Conservation (phyloP, 1,140 invertebrate species). For the Zeugodacus cucurbitae region DNA sequence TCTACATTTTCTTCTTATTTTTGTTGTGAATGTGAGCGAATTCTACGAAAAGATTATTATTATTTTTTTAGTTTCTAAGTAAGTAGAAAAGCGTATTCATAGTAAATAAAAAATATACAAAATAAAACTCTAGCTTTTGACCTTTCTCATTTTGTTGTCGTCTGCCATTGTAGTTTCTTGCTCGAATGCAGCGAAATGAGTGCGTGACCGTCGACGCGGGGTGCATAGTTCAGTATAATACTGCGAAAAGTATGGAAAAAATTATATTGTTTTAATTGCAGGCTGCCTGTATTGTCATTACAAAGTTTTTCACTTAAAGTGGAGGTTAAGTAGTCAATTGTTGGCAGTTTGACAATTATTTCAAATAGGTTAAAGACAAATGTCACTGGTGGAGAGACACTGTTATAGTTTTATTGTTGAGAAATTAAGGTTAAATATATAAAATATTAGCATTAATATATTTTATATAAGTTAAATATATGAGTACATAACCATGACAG, state of each 20-base stretch:
- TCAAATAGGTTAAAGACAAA: too few relatives aligned
- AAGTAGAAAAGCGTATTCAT: not conserved
- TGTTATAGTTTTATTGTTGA: too few relatives aligned
- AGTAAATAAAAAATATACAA: not conserved
- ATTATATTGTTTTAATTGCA: not conserved
- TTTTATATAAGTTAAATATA: too few relatives aligned
- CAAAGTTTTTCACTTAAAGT: not conserved
- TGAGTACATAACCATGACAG: too few relatives aligned
- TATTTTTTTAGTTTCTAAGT: not conserved
- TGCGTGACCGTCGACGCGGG: not conserved
- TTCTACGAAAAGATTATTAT: not conserved
- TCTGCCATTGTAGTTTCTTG: not conserved
- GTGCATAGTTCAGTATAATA: not conserved
- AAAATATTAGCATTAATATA: too few relatives aligned
- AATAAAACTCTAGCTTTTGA: not conserved
- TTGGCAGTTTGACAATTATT: not conserved
- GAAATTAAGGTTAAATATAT: too few relatives aligned
- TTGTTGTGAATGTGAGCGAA: not conserved
- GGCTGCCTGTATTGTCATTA: not conserved
- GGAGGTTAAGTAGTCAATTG: too few relatives aligned
- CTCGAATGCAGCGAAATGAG: not conserved
- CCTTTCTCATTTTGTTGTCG: not conserved
- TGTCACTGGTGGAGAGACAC: too few relatives aligned
- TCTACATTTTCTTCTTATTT: not conserved
- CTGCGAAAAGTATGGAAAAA: not conserved